phyloP scores from a whole-genome alignment of 2,888 invertebrate genomes.

The Lycaena phlaeas region DNA sequence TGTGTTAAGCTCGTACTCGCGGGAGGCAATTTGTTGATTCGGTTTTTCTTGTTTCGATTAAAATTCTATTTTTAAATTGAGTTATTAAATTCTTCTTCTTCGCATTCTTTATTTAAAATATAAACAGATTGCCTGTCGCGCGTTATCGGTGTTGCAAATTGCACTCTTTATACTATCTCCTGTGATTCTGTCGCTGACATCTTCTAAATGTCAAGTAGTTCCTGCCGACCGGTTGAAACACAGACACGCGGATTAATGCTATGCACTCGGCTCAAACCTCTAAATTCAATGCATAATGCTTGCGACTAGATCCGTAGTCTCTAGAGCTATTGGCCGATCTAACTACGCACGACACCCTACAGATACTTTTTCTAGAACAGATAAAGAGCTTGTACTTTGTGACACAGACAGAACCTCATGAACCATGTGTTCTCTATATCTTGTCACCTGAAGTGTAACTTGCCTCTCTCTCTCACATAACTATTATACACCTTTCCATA shows the following conservation, averaged over 20 bases:
- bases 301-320: conserved; percentile 70
- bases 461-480: conserved; percentile 63
- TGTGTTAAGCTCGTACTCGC: conserved; percentile 36
- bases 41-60: not conserved
- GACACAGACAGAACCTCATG: conserved; percentile 62
- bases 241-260: conserved; percentile 62
- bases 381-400: conserved; percentile 73
- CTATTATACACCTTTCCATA: conserved; percentile 72
- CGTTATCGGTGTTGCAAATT: conserved; percentile 71
- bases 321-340: conserved; percentile 71
- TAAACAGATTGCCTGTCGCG: conserved; percentile 41
- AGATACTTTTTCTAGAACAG: conserved; percentile 55
- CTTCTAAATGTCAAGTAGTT: conserved; percentile 60
- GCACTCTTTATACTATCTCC: conserved; percentile 72
- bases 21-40: conserved; percentile 37
- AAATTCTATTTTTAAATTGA: too few relatives aligned
- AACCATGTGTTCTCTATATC: conserved; percentile 51
- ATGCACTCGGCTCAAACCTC: conserved; percentile 68
- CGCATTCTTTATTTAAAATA: too few relatives aligned
- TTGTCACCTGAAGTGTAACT: conserved; percentile 59
- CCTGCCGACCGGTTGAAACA: conserved; percentile 54
- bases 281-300: conserved; percentile 70
- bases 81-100: too few relatives aligned
- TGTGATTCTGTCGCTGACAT: conserved; percentile 69
- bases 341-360: conserved; percentile 69